phyloP scores from a whole-genome alignment of 2,888 invertebrate genomes.

The Strigamia transsilvanica region DNA sequence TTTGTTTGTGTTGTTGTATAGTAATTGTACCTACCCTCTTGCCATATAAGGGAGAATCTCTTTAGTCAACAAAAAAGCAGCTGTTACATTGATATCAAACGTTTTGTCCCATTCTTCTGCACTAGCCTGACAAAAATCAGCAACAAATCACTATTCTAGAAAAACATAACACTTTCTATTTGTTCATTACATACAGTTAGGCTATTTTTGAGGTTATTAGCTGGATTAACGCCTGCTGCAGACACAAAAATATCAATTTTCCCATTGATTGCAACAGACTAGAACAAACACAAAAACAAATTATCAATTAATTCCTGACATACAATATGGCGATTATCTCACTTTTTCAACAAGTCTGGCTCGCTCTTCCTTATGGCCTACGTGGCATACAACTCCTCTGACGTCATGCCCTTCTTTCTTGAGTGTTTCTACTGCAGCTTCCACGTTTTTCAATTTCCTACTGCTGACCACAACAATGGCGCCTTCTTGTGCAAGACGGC shows the following conservation, averaged over 20 bases:
- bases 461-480: constrained; percentile 92
- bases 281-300: not conserved
- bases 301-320: constrained; percentile 58
- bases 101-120: constrained; percentile 86
- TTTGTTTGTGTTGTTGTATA: too few relatives aligned
- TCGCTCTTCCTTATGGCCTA: constrained; percentile 83
- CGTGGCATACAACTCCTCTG: constrained; percentile 87
- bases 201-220: constrained; percentile 73
- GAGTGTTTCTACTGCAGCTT: constrained; percentile 76
- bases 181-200: constrained; percentile 71
- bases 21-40: constrained; percentile 68
- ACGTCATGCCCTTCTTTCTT: constrained; percentile 76
- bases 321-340: too few relatives aligned
- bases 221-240: constrained; percentile 92
- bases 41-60: constrained; percentile 85
- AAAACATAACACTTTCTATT: not conserved
- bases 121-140: not conserved
- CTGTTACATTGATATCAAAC: constrained; percentile 94
- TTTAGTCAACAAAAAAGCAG: constrained; percentile 84
- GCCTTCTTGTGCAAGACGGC: constrained; percentile 85
- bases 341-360: constrained; percentile 76
- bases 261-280: constrained; percentile 81
- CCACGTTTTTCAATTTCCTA: constrained; percentile 86
- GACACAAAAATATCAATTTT: constrained; percentile 94
- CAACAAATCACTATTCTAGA: not conserved